Evolutionary conservation across 2,113 vertebrate species (phyloP), one percentile per base, ranked within the genome.

Genomic region (Amphiprion ocellaris): DNA sequence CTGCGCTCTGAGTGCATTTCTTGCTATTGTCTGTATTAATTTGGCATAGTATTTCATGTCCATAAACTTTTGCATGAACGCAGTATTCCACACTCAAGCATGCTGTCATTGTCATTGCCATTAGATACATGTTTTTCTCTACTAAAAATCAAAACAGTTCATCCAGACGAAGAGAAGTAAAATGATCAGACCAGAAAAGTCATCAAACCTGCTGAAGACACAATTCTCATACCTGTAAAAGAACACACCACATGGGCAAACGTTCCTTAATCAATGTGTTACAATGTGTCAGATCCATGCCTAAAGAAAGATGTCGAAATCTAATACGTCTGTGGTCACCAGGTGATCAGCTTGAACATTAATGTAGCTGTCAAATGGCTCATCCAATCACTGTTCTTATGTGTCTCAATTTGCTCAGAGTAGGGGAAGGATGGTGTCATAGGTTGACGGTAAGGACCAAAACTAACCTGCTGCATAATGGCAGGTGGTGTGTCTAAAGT

Each of bases 351-450:
- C 77, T 30, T 74, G 56, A 55, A 62, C 70, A 64, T 49, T 79
- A 83, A 92, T 90, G 78, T 77, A 89, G 86, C 90, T 90, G 88
- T 93, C 88, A 92, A 75, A 87, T 17, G 80, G 81, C 82, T 90
- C 82, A 86, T 88, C 89, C 82, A 86, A 86, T 90, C 77, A 87
- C 60, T 67, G 73, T 69, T 70, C 62, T 55, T 30, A 64, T 84
- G 59, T 50, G 74, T 84, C 83, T 90, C 77, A 86, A 79, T 75
- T 52, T 79, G 64, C 37, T 61, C 24, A 49, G 47, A 58, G 16
- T 8, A 2, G 33, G 54, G 21, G 17, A n/a, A 11, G 4, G 23
- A 14, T 3, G 9, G 19, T 21, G 19, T 44, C 28, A 24, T 11
- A 39, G 53, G 55, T 56, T 41, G 71, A 64, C 5, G 19, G 23